phyloP scores from a whole-genome alignment of 2,888 invertebrate species.

The Yponomeuta plumbellus region DNA sequence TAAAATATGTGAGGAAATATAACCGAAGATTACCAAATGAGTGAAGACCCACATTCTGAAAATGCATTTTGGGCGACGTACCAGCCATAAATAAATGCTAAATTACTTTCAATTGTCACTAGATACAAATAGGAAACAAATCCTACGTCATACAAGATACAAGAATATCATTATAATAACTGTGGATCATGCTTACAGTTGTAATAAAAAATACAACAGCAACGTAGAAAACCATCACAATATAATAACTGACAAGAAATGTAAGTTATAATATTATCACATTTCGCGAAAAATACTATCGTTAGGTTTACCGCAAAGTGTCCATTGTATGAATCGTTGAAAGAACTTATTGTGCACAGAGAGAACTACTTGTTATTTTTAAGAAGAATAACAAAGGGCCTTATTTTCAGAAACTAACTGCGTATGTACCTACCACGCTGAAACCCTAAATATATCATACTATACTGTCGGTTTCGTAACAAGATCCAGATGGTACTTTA shows the following conservation, averaged over 20 bases:
- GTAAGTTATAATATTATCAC: not conserved
- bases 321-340: too few species aligned
- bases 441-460: too few species aligned
- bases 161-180: not conserved
- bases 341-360: too few species aligned
- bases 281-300: not conserved
- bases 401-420: too few species aligned
- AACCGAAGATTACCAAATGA: conserved; percentile 38
- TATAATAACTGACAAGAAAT: not conserved
- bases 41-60: conserved; percentile 61
- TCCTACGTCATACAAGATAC: conserved; percentile 2
- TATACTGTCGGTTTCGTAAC: too few species aligned
- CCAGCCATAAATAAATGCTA: conserved; percentile 34
- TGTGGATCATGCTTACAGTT: conserved; percentile 6
- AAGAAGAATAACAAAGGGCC: too few species aligned
- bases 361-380: too few species aligned
- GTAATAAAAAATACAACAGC: conserved; percentile 17
- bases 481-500: too few species aligned
- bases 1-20: not conserved
- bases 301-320: too few species aligned
- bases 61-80: conserved; percentile 37
- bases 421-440: too few species aligned
- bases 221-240: conserved; percentile 20
- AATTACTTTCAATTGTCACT: not conserved
- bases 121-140: not conserved